Conservation (phyloP, 2,888 invertebrate species). For the Subacronicta megacephala region DNA sequence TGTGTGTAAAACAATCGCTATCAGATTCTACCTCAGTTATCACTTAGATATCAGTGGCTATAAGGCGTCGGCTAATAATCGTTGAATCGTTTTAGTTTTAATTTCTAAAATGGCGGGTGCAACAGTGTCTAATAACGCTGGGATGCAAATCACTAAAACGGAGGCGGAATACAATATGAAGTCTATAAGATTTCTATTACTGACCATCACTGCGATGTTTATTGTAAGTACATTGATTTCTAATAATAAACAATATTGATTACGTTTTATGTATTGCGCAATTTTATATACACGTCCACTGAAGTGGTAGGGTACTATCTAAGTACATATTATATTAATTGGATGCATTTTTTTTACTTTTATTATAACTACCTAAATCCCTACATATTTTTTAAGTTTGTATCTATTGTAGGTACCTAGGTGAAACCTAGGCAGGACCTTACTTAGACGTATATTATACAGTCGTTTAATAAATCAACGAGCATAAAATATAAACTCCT, state of each 20-base stretch:
- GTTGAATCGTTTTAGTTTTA: slow-evolving; percentile 33
- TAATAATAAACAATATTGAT: neutral
- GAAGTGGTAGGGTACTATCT: neutral
- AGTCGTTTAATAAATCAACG: too few species aligned
- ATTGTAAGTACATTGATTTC: slow-evolving; percentile 73
- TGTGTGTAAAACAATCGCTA: slow-evolving; percentile 60
- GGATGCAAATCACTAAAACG: slow-evolving; percentile 77
- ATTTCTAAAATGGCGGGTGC: slow-evolving; percentile 41
- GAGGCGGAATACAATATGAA: slow-evolving; percentile 85
- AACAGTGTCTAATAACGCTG: slow-evolving; percentile 57
- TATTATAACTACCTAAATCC: too few species aligned
- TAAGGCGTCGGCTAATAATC: slow-evolving; percentile 26
- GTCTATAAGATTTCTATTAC: slow-evolving; percentile 81
- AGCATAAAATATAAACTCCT: too few species aligned
- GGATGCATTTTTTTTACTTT: too few species aligned
- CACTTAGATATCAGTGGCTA: slow-evolving; percentile 56
- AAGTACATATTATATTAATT: too few species aligned
- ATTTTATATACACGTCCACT: slow-evolving; percentile 1
- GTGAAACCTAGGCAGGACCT: too few species aligned
- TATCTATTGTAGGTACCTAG: too few species aligned
- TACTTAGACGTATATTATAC: too few species aligned
- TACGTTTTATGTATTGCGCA: slow-evolving; percentile 2
- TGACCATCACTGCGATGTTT: slow-evolving; percentile 84
- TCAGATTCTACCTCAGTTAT: slow-evolving; percentile 62
- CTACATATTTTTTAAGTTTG: too few species aligned